Evolutionary conservation across 2,113 vertebrate species (phyloP).

Genomic region (Rhea americana): DNA sequence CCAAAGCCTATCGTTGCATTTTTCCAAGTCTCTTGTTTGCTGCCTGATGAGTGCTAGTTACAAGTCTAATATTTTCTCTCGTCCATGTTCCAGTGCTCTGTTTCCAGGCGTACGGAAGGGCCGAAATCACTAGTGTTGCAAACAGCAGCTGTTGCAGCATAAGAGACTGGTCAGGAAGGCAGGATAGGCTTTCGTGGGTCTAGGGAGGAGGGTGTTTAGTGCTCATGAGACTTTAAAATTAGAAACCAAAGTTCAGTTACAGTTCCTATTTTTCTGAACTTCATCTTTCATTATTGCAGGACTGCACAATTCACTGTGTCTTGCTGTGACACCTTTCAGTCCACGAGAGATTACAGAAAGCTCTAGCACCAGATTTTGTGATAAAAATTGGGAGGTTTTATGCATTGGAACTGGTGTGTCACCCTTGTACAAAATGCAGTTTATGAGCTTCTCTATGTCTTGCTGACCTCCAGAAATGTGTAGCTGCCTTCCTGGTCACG

Average conservation of each 20-base stretch:
- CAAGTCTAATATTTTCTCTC: neutral
- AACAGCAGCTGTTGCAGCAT: neutral
- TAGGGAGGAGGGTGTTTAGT: neutral
- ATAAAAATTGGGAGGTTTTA: neutral
- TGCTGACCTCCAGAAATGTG: constrained; percentile 37
- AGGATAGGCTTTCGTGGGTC: neutral
- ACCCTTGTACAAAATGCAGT: constrained; percentile 53
- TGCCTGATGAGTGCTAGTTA: neutral
- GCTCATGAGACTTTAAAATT: neutral
- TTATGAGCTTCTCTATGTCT: constrained; percentile 21
- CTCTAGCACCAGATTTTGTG: neutral
- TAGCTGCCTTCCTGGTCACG: neutral
- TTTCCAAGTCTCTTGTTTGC: neutral
- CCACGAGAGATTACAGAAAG: neutral
- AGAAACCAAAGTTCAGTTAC: neutral
- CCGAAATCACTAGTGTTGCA: neutral
- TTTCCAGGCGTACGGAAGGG: neutral
- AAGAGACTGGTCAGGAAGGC: neutral
- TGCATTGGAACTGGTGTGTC: constrained; percentile 31
- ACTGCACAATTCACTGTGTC: neutral
- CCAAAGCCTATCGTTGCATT: constrained; percentile 1
- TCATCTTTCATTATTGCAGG: neutral
- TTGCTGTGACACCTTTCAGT: neutral
- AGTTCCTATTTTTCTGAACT: neutral
- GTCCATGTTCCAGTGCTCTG: neutral